Evolutionary conservation across 2,113 vertebrate genomes (phyloP), one percentile per base, ranked within the genome.

Genomic region (Microtus pennsylvanicus): DNA sequence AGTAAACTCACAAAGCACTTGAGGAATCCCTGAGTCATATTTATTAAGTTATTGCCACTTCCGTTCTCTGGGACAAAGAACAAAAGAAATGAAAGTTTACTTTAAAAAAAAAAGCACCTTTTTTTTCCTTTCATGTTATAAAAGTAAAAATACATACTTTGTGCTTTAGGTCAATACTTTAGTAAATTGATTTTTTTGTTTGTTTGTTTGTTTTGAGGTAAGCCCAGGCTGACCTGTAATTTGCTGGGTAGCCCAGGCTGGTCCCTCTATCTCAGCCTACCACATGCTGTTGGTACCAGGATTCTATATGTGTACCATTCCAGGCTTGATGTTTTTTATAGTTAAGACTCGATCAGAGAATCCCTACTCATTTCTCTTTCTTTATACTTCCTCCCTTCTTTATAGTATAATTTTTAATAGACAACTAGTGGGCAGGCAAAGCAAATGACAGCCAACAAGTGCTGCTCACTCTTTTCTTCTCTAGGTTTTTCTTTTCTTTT

Each of bases 381-480:
- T 76, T 30, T 0, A 11, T 24, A 28, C 55, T 26, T n/a, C 61
- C 38, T 94, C 96, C 92, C 72, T 90, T 97, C 91, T 88, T 86
- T 26, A 72, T 75, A 28, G 61, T 75, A 47, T 42, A 14, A 11
- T 28, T 81, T 95, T 96, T 93, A 92, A 95, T 87, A 96, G 45
- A 88, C 93, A 96, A 50, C 88, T 96, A 55, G 96, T 89, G 55
- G 92, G 55, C 47, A 1, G 35, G 38, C 28, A 82, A 91, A 70
- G 85, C 55, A 50, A 97, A 97, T 75, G 96, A 88, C 89, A 94
- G n/a, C 87, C 52, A 45, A 52, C n/a, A 52, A 96, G 81, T 97
- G 95, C 77, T 88, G 4, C 58, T 96, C 93, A 97, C 83, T n/a
- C 88, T 90, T 92, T 70, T 72, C 35, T 91, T 94, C 67, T 86